phyloP scores from a whole-genome alignment of 2,888 invertebrate genomes.

The Ceraclea dissimilis region DNA sequence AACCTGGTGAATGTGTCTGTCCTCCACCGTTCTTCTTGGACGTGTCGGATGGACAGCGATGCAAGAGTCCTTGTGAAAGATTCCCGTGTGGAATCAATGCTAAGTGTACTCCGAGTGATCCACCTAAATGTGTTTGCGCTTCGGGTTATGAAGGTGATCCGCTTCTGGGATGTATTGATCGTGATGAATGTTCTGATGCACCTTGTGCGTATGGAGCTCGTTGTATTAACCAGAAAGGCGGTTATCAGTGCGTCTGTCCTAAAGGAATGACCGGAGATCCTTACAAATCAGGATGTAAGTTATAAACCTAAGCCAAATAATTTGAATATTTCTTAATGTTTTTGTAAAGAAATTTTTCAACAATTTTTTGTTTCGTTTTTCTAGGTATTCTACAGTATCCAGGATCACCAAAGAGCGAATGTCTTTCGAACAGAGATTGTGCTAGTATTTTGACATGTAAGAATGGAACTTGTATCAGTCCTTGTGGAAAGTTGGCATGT shows the following conservation, averaged over 20 bases:
- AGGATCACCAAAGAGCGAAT: slow-evolving; percentile 51
- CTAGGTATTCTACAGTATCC: slow-evolving; percentile 38
- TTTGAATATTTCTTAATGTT: too few relatives aligned
- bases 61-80: slow-evolving; percentile 88
- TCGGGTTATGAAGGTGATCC: slow-evolving; percentile 83
- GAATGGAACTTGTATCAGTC: slow-evolving; percentile 72
- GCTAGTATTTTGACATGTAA: slow-evolving; percentile 73
- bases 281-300: slow-evolving; percentile 73
- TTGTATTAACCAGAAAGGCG: slow-evolving; percentile 80
- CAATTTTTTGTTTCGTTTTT: slow-evolving; percentile 1
- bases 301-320: too few relatives aligned
- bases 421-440: slow-evolving; percentile 67
- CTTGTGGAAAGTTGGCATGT: slow-evolving; percentile 70
- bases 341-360: too few relatives aligned
- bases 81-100: slow-evolving; percentile 86
- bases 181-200: slow-evolving; percentile 76
- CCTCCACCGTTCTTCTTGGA: slow-evolving; percentile 87
- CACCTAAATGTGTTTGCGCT: slow-evolving; percentile 83
- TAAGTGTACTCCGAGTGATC: slow-evolving; percentile 82
- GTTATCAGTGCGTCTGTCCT: slow-evolving; percentile 79
- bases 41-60: slow-evolving; percentile 71
- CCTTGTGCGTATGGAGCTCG: slow-evolving; percentile 86
- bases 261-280: slow-evolving; percentile 78
- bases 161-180: slow-evolving; percentile 73
- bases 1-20: slow-evolving; percentile 86